Base-by-base conservation (phyloP, 2,113 vertebrate species). In the Microtus richardsoni region DNA sequence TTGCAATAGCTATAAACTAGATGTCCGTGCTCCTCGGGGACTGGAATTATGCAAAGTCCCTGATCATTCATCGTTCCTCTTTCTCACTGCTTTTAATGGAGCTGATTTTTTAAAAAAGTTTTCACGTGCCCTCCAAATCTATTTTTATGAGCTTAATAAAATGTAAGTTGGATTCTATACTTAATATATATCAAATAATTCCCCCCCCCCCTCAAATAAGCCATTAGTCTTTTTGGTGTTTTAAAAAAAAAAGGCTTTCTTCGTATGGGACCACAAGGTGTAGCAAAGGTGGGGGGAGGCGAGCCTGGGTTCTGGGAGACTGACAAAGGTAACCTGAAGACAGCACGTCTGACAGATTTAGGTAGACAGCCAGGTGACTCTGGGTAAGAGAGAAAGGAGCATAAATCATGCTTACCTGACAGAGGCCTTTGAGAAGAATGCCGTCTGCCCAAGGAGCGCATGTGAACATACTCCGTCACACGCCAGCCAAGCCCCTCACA, bases 361-460 rank as follows among this genome's bases (percentile, higher is more conserved):
- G 62, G 28, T 84, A n/a, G 93, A 92, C 71, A 86, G n/a, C 8
- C 73, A 84, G 77, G 93, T 88, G 82, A 33, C 85, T 86, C 39
- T 28, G 33, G 68, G 66, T 84, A 78, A 92, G 82, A 86, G 80
- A 88, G 77, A 58, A n/a, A 82, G 66, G 11, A n/a, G 19, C 58
- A 44, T 85, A 89, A 91, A 71, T 93, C 52, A 58, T 39, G 30
- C 91, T 82, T 91, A 71, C 39, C 71, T 60, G 62, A 89, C 64
- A 88, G 80, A 90, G 16, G 3, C 49, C 9, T 84, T 96, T 91
- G 74, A 85, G 49, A 89, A 87, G 96, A 91, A 83, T 70, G 5
- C 93, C 30, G 8, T 94, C 85, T 93, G 88, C 68, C 54, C 44
- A 84, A 84, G 86, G 17, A 68, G 36, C 52, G 39, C 47, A 10